phyloP scores from a whole-genome alignment of 2,888 invertebrate genomes.

The Timandra comae region DNA sequence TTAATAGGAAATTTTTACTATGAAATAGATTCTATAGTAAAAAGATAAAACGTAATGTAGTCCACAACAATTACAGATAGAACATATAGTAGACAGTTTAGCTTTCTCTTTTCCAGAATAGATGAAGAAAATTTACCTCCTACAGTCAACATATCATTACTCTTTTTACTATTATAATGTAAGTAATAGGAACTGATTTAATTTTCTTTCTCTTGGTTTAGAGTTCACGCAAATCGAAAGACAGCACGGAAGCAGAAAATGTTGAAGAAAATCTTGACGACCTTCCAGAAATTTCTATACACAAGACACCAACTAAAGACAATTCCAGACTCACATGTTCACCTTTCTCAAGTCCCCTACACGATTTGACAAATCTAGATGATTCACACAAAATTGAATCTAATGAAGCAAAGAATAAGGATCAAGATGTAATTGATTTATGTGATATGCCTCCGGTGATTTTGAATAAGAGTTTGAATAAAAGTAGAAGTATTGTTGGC shows the following conservation, averaged over 20 bases:
- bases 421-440: constrained; percentile 12
- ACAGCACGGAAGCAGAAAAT: constrained; percentile 3
- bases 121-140: too few relatives aligned
- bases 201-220: too few relatives aligned
- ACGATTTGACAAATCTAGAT: constrained; percentile 35
- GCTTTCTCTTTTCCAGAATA: too few relatives aligned
- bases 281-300: background rate
- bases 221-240: constrained; percentile 16
- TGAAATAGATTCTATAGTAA: too few relatives aligned
- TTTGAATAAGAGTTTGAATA: constrained; percentile 11
- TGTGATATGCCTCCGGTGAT: constrained; percentile 12
- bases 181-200: too few relatives aligned
- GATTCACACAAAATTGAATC: background rate
- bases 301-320: constrained; percentile 10
- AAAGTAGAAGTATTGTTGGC: constrained; percentile 20
- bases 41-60: too few relatives aligned
- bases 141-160: too few relatives aligned
- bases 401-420: background rate
- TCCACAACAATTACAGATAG: background rate
- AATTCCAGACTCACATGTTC: constrained; percentile 48
- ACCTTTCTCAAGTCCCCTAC: constrained; percentile 49
- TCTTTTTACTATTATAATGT: too few relatives aligned
- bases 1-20: too few relatives aligned
- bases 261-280: background rate
- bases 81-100: background rate